Base-by-base conservation (phyloP, 2,797 vertebrate genomes). In the Oreochromis mossambicus region DNA sequence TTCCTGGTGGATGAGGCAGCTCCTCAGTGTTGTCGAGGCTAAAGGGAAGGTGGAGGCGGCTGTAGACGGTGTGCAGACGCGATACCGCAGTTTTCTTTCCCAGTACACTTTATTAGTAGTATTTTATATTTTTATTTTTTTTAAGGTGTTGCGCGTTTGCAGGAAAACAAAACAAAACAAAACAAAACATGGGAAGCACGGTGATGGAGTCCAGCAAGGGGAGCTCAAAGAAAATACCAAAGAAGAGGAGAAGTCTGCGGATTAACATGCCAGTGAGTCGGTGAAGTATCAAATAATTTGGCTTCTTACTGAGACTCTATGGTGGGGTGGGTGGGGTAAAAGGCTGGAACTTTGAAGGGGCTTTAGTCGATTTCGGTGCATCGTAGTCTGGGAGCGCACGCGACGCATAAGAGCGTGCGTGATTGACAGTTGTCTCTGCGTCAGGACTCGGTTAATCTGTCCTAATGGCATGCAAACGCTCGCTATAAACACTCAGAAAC, bases 261-360 rank as follows among this genome's bases (percentile, higher is more conserved):
- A 94, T 97, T 79, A 95, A 96, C 94, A 95, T 97, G 95, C 96
- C 96, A 77, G 96, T 97, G 92, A 96, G 96, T 96, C 91, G 82
- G 68, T 88, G 83, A 89, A 91, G 85, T 92, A 91, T 88, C 79
- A 58, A 26, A 81, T 88, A 6, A 87, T 91, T 66, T 87, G 58
- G 38, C 77, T 82, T 84, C 76, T 63, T 56, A 15, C 61, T 52
- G 81, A 51, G 82, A 51, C 34, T 63, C 10, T 63, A 3, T 36
- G 58, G 58, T 36, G 58, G 19, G 10, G 58, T 63, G 58, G 32
- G 58, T 63, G 58, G 58, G 32, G 58, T 36, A 6, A 12, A 3
- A 19, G 10, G 8, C 11, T 13, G 19, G 3, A 63, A 88, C 48
- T 52, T 81, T 52, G 7, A 50, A 77, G 61, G 9, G 15, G 21